Evolutionary conservation across 2,113 vertebrate genomes (phyloP).

Genomic region (Pogonocichla stellata): DNA sequence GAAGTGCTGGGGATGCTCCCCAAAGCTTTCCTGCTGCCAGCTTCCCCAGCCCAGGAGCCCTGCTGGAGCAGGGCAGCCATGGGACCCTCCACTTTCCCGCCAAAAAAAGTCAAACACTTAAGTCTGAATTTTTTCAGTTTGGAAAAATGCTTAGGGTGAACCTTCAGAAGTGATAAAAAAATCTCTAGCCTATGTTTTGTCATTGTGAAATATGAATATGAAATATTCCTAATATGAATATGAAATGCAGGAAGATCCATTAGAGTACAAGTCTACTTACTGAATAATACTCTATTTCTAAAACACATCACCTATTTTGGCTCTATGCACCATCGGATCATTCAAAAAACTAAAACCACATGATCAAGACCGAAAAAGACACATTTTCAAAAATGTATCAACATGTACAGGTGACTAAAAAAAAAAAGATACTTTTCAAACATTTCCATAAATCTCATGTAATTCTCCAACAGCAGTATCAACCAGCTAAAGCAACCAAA

Average conservation of each 20-base stretch:
- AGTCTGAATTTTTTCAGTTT: neutral
- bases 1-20: neutral
- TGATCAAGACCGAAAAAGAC: neutral
- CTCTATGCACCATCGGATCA: neutral
- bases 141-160: neutral
- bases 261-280: neutral
- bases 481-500: neutral
- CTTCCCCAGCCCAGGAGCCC: neutral
- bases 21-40: neutral
- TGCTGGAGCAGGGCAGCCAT: fast-evolving
- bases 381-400: neutral
- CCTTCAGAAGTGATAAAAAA: neutral
- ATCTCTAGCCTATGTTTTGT: neutral
- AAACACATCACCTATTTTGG: neutral
- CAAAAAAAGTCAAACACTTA: neutral
- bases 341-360: neutral
- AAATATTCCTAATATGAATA: neutral
- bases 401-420: fast-evolving
- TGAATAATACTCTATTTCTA: neutral
- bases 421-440: neutral
- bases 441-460: neutral
- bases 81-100: neutral
- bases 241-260: neutral
- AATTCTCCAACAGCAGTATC: neutral
- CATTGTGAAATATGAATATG: neutral